Evolutionary conservation across 2,888 invertebrate genomes (phyloP), one percentile per base, ranked within the genome.

Genomic region (Cheilosia variabilis): DNA sequence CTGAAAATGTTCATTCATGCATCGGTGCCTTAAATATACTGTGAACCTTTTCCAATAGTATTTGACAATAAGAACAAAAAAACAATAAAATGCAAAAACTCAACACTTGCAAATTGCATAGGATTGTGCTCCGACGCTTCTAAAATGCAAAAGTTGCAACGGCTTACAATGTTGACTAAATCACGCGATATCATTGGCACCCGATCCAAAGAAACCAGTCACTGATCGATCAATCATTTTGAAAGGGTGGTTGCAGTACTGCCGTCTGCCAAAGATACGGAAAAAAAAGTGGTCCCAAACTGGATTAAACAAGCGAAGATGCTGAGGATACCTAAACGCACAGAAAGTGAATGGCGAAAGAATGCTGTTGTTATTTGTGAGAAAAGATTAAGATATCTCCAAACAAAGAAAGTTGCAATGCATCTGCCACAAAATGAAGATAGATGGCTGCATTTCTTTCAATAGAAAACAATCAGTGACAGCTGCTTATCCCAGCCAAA

Each of bases 261-360:
- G 22, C 15, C 15, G 24, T 52, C 24, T 24, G 24, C 13, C 22
- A 4, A 50, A 10, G 45, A n/a, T 2, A 45, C 15, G 17, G n/a
- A n/a, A 17, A 17, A 6, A 45, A 47, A 47, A 47, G 47, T 17
- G 1, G 17, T 47, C 9, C 9, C 17, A 9, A 52, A 47, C 45
- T 31, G 45, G 24, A 62, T 47, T 62, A 52, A 4, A 13, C 22
- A 15, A 15, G 52, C 52, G 24, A 24, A 52, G 52, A 45, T 60
- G 27, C 24, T n/a, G 31, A 52, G 58, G 31, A 72, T 19, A 58
- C 19, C 50, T 58, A 43, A 47, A 17, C 17, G 9, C 72, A 65
- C 17, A 50, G 76, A 81, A 81, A 81, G 81, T 81, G 58, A 81
- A 76, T 62, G 41, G n/a, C 53, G n/a, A 53, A 43, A 52, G 22